Evolutionary conservation across 2,113 vertebrate species (phyloP), one percentile per base, ranked within the genome.

Genomic region (Pelvicachromis taeniatus): DNA sequence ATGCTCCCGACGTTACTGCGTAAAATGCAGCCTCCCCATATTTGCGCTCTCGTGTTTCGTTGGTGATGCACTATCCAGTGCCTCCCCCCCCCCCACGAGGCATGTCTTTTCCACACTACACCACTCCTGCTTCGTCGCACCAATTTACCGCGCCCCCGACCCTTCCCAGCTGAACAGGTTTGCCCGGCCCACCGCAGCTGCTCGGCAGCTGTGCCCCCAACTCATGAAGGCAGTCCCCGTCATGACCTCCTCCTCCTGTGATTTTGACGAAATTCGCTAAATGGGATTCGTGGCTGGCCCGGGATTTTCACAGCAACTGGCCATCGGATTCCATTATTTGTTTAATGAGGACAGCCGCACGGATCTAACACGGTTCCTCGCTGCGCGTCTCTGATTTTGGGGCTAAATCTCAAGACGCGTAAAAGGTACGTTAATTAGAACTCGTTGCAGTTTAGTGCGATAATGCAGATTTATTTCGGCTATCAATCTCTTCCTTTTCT

Each of bases 361-460:
- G 91, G 91, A 90, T 90, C 89, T 95, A 91, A 88, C 86, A 48
- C 84, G 77, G 65, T 63, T 91, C 84, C 83, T 83, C 81, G 54
- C 90, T 85, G 89, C 87, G 87, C 94, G 89, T 94, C 92, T 92
- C 89, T 82, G 90, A 82, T 93, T 89, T 91, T 70, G 53, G 87
- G 90, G 89, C 83, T 90, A 88, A 86, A 90, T 87, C 89, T 93
- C 89, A 53, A 93, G 94, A 93, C 94, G 86, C 90, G 82, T 89
- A 68, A 83, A 94, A 93, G 95, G 95, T 96, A 83, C 94, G 95
- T 94, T 42, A 5, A 84, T 79, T 23, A 2, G 21, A 58, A 33
- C 77, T 50, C 11, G 50, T 75, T 8, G 1, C 13, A 26, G 52
- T 87, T 82, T 40, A 77, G 16, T 82, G 35, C 9, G 5, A 61